Conservation (phyloP, 2,888 invertebrate genomes). For the Acanthosepion lycidas region DNA sequence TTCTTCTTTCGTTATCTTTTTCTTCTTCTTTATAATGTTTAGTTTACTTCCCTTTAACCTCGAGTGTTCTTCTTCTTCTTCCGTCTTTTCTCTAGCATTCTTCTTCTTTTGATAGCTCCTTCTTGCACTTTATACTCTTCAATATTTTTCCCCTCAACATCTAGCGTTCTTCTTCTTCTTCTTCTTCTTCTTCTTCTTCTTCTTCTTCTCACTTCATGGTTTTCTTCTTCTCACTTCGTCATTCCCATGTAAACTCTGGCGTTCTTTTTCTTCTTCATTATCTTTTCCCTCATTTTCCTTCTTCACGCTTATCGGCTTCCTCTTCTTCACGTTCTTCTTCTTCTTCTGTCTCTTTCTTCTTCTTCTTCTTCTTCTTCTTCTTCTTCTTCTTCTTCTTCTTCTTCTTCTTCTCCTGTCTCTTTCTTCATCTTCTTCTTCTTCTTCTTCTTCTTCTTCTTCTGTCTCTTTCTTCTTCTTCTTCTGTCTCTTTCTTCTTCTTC, state of each 20-base stretch:
- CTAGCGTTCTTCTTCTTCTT: background rate
- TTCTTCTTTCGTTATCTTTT: background rate
- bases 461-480: background rate
- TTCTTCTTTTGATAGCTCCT: too few species aligned
- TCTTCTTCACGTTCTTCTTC: background rate
- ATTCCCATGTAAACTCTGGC: background rate
- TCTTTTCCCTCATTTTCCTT: background rate
- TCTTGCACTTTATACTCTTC: background rate
- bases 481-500: background rate
- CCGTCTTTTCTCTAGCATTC: too few species aligned
- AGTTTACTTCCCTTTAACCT: too few species aligned
- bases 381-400: too few species aligned
- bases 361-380: background rate
- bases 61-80: background rate
- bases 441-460: background rate
- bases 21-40: too few species aligned
- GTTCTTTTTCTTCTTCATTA: background rate
- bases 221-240: background rate
- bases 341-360: background rate
- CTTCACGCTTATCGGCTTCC: too few species aligned
- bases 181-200: background rate
- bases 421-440: background rate
- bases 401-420: too few species aligned
- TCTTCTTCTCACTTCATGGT: background rate
- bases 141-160: background rate